phyloP scores from a whole-genome alignment of 2,797 vertebrate species.

The Halcyon chelicuti region DNA sequence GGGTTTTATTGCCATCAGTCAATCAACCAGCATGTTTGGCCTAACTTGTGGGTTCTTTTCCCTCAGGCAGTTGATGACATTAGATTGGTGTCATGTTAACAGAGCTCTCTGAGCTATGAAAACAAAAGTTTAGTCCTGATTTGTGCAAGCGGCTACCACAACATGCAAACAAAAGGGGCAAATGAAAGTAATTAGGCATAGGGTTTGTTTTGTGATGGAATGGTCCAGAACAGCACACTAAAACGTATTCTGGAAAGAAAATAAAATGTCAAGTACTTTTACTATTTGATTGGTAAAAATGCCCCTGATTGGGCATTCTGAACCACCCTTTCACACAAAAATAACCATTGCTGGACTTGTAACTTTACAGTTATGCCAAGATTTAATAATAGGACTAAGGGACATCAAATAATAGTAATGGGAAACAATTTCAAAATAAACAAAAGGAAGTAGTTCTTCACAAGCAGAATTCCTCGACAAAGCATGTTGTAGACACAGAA shows the following conservation, averaged over 20 bases:
- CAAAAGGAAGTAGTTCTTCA: background rate
- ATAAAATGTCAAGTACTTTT: background rate
- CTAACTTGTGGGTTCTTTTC: constrained; percentile 16
- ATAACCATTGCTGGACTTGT: background rate
- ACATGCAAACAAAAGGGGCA: background rate
- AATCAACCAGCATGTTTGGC: constrained; percentile 5
- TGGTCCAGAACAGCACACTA: background rate
- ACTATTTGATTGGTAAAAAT: background rate
- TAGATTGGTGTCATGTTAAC: constrained; percentile 1
- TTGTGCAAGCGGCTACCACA: background rate
- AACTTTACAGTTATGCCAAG: background rate
- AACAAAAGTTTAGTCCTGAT: background rate
- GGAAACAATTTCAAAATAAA: background rate
- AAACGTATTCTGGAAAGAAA: background rate
- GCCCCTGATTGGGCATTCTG: background rate
- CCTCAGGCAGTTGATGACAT: constrained; percentile 8
- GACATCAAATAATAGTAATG: background rate
- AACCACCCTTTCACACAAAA: background rate
- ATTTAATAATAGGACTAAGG: background rate
- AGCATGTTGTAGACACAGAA: background rate
- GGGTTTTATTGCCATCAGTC: constrained; percentile 57
- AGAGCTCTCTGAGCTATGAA: background rate
- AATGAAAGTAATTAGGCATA: background rate
- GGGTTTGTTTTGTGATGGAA: background rate
- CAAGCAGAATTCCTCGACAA: background rate